Base-by-base conservation (phyloP, 2,797 vertebrate species). In the Ptychobarbus kaznakovi region DNA sequence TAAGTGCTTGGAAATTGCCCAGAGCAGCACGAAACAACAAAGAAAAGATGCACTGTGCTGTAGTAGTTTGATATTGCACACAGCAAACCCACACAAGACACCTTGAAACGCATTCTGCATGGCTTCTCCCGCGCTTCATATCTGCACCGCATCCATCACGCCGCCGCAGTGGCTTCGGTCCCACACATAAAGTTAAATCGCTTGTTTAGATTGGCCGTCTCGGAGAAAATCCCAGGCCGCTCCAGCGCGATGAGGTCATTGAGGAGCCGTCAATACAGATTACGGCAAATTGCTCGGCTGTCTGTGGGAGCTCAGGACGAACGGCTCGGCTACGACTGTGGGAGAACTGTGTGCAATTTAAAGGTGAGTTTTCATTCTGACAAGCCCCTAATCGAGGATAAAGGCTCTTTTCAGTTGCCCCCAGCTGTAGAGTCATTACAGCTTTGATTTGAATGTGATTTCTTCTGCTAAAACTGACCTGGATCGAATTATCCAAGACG, bases 151-250 rank as follows among this genome's bases (percentile, higher is more conserved):
- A 92, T 95, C 93, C 73, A 92, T 95, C 93, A 92, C 90, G 91
- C 92, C 91, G 84, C 88, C 90, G 81, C 82, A 88, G 91, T 91
- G 90, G 88, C 91, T 92, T 91, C 90, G 28, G 86, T 82, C 86
- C 72, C 74, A 42, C 84, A 86, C 84, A 51, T 69, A 75, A 90
- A 90, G 93, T 92, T 92, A 93, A 93, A 94, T 93, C 90, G 90
- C 90, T 92, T 94, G 94, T 95, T 96, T 94, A 93, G 92, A 94
- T 95, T 94, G 94, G 92, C 91, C 93, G 93, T 93, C 92, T 93
- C 88, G 42, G 89, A 92, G 91, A 93, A 95, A 95, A 95, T 94
- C 93, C 92, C 89, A 90, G 61, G 61, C 61, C 61, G 13, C 61
- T 28, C 61, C 61, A 65, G 86, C 90, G 88, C 91, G 92, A 92